A percentile compares a stretch with the other conserved stretches of the same genome.
Conservation (phyloP, 2,113 vertebrate species). For the Paramormyrops kingsleyae region DNA sequence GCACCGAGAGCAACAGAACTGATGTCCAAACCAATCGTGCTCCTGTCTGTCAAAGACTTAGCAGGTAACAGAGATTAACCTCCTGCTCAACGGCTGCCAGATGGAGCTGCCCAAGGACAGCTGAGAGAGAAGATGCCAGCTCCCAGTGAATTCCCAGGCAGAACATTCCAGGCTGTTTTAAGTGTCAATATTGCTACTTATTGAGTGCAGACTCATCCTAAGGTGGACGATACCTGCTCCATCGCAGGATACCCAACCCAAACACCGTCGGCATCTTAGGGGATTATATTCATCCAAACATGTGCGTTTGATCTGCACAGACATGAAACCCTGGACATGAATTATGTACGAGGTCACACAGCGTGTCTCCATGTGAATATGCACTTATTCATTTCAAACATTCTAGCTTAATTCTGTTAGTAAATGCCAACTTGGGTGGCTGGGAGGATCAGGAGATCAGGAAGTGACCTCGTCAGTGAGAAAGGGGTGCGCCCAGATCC, state of each 20-base stretch:
- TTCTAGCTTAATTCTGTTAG: neutral
- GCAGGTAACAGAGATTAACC: conserved; percentile 26
- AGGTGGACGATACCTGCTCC: neutral
- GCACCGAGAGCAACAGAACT: neutral
- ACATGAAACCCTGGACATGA: neutral
- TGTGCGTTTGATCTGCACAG: neutral
- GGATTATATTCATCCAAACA: neutral
- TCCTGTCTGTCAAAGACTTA: conserved; percentile 31
- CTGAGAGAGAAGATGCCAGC: neutral
- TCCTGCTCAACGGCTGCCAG: neutral
- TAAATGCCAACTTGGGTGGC: neutral
- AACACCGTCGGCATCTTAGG: neutral
- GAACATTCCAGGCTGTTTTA: neutral
- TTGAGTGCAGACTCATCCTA: neutral
- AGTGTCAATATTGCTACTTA: neutral
- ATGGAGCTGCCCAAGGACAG: neutral
- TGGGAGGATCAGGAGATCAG: neutral
- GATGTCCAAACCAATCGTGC: neutral
- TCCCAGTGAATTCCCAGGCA: neutral
- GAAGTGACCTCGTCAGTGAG: neutral
- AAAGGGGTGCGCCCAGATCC: neutral
- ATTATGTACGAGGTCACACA: neutral
- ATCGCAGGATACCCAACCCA: neutral
- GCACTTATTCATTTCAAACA: neutral
- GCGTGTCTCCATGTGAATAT: neutral